phyloP scores from a whole-genome alignment of 2,113 vertebrate genomes.

The Oreochromis tanganicae region DNA sequence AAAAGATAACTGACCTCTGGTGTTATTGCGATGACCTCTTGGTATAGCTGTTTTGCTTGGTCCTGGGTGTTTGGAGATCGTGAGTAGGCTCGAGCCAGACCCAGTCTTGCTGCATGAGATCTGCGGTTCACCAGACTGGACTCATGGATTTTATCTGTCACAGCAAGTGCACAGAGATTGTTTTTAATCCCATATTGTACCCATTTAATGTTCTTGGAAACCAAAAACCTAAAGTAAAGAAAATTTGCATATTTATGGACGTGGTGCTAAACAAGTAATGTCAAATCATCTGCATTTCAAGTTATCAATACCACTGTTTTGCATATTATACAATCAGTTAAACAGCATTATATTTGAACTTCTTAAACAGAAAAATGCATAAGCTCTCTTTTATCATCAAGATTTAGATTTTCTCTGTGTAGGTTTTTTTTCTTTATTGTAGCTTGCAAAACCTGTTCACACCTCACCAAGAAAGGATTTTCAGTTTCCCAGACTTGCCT shows the following conservation, averaged over 20 bases:
- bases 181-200: not conserved
- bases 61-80: constrained; percentile 31
- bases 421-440: not conserved
- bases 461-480: not conserved
- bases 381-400: not conserved
- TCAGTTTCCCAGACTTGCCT: not conserved
- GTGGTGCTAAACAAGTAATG: not conserved
- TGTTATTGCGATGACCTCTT: constrained; percentile 61
- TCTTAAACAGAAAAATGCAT: not conserved
- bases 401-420: not conserved
- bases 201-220: not conserved
- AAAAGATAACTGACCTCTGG: constrained; percentile 45
- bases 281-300: not conserved
- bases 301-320: not conserved
- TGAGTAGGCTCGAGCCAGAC: constrained; percentile 57
- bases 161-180: not conserved
- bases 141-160: not conserved
- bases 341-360: not conserved
- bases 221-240: not conserved
- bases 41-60: constrained; percentile 48
- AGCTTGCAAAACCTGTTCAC: not conserved
- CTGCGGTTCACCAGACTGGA: constrained; percentile 33
- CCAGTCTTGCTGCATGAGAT: constrained; percentile 56
- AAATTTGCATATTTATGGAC: not conserved
- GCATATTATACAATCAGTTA: not conserved